These are phyloP conservation scores for Solenopsis fugax DNA, from an alignment of 1,140 invertebrate species.

Conservation along the genomic window DNA sequence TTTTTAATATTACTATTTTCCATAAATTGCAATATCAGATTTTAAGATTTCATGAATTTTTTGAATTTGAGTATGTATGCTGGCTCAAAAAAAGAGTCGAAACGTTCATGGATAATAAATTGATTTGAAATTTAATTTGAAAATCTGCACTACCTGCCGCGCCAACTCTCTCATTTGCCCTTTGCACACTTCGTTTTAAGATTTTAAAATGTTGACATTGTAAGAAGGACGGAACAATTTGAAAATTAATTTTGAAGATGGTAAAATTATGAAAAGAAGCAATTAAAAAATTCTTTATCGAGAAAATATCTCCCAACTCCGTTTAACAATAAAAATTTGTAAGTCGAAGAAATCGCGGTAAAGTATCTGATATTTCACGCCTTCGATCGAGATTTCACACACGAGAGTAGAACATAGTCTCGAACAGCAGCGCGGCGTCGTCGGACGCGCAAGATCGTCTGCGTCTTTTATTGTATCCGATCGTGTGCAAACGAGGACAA, in stretches of 20 bases:
- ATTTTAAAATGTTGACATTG: neutral
- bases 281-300: neutral
- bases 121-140: too few species aligned
- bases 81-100: too few species aligned
- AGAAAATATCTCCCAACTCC: neutral
- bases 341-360: neutral
- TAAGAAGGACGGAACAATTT: neutral
- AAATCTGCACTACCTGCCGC: too few species aligned
- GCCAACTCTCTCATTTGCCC: too few species aligned
- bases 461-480: constrained; percentile 54
- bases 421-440: neutral
- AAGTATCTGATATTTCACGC: constrained; percentile 5
- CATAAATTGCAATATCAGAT: neutral
- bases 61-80: too few species aligned
- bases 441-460: neutral
- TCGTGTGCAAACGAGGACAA: constrained; percentile 60
- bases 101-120: too few species aligned
- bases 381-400: constrained; percentile 22
- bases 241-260: neutral
- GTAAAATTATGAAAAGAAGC: neutral
- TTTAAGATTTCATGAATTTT: neutral
- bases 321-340: neutral
- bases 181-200: too few species aligned
- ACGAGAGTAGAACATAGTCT: neutral
- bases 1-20: neutral